phyloP scores from a whole-genome alignment of 35 echinoderm and acorn worm genomes.

The Diadema setosum region DNA sequence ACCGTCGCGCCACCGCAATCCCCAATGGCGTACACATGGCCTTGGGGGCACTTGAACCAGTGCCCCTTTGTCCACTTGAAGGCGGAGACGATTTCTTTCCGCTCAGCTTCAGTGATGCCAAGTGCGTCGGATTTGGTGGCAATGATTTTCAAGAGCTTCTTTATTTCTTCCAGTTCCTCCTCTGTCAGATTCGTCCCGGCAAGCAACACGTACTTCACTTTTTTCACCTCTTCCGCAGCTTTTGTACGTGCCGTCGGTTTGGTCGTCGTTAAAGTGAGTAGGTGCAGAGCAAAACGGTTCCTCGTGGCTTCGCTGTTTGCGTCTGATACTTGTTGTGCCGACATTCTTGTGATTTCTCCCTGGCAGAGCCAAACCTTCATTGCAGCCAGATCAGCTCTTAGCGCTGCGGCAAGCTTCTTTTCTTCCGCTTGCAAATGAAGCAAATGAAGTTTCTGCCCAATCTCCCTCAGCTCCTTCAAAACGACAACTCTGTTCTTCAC shows the following conservation, averaged over 20 bases:
- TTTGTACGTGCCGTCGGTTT: not conserved
- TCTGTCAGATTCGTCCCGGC: not conserved
- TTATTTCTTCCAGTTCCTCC: not conserved
- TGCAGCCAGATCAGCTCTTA: not conserved
- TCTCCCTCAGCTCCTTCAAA: not conserved
- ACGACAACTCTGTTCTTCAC: not conserved
- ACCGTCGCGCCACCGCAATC: constrained; percentile 66
- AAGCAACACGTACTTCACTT: not conserved
- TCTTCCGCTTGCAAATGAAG: not conserved
- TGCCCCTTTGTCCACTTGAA: constrained; percentile 47
- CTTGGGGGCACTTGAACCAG: constrained; percentile 81
- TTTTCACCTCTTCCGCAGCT: not conserved
- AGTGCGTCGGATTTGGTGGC: not conserved
- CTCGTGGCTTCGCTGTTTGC: not conserved
- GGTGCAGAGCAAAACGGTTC: not conserved
- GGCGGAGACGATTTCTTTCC: constrained; percentile 19
- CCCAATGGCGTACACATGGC: constrained; percentile 77
- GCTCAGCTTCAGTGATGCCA: not conserved
- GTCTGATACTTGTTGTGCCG: not conserved
- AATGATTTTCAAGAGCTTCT: not conserved
- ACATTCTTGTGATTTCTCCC: not conserved
- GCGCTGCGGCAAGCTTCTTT: not conserved
- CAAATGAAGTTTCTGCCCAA: not conserved
- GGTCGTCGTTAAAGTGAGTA: not conserved
- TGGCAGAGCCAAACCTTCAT: not conserved